Conservation (phyloP, 2,113 vertebrate species). For the Lutjanus erythropterus region DNA sequence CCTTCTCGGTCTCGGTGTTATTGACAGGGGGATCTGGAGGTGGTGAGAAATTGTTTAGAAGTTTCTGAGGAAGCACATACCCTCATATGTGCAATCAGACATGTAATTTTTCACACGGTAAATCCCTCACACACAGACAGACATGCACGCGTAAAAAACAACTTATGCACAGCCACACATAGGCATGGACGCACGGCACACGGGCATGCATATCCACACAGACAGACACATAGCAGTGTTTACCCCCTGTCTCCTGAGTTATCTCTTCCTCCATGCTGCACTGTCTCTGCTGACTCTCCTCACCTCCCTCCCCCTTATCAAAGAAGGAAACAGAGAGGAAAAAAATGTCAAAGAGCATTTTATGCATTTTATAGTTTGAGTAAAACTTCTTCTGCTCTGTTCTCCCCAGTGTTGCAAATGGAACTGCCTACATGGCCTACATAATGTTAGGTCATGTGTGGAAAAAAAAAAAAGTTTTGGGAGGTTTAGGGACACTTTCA, state of each 20-base stretch:
- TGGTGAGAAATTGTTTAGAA: constrained; percentile 30
- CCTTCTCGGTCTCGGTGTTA: constrained; percentile 64
- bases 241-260: constrained; percentile 76
- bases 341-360: constrained; percentile 22
- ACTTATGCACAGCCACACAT: constrained; percentile 40
- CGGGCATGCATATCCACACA: constrained; percentile 4
- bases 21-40: constrained; percentile 62
- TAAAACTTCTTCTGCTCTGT: background rate
- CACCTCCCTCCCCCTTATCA: constrained; percentile 84
- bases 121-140: constrained; percentile 24
- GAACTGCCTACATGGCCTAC: background rate
- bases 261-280: constrained; percentile 77
- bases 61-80: background rate
- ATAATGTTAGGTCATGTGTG: background rate
- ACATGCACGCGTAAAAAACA: constrained; percentile 44
- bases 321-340: constrained; percentile 57
- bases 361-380: background rate
- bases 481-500: background rate
- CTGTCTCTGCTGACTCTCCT: constrained; percentile 86
- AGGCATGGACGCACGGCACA: constrained; percentile 19
- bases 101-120: background rate
- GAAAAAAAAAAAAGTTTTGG: background rate
- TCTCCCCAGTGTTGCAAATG: background rate
- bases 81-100: constrained; percentile 4
- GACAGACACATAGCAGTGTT: constrained; percentile 41